Conservation (phyloP, 2,888 invertebrate genomes). For the Pachymerium ferrugineum region DNA sequence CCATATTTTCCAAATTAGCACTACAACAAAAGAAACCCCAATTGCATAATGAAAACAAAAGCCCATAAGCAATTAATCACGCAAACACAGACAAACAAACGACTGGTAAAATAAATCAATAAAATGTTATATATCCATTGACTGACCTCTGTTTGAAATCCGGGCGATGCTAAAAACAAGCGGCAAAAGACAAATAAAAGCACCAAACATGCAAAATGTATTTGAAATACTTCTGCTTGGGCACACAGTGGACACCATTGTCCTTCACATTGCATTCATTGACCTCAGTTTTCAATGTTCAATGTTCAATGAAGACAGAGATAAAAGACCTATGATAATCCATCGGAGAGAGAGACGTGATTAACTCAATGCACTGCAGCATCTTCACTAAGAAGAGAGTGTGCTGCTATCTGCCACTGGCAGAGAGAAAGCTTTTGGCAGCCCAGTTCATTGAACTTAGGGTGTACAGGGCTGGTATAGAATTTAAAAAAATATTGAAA, state of each 20-base stretch:
- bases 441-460: not conserved
- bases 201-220: not conserved
- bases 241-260: not conserved
- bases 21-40: too few relatives aligned
- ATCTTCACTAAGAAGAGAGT: not conserved
- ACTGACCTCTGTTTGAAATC: not conserved
- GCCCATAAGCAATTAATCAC: too few relatives aligned
- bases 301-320: not conserved
- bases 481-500: not conserved
- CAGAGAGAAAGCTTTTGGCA: not conserved
- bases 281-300: not conserved
- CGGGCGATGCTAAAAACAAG: not conserved
- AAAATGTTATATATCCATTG: too few relatives aligned
- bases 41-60: too few relatives aligned
- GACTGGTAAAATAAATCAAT: too few relatives aligned
- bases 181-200: not conserved
- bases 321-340: not conserved
- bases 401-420: not conserved
- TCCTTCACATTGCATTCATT: not conserved
- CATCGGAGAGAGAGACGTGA: not conserved
- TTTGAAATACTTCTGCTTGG: not conserved
- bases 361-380: not conserved
- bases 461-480: not conserved
- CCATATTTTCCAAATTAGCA: too few relatives aligned
- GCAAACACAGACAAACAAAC: too few relatives aligned